Evolutionary conservation across 2,797 vertebrate genomes (phyloP), one percentile per base, ranked within the genome.

Genomic region (Typhlichthys eigenmanni): DNA sequence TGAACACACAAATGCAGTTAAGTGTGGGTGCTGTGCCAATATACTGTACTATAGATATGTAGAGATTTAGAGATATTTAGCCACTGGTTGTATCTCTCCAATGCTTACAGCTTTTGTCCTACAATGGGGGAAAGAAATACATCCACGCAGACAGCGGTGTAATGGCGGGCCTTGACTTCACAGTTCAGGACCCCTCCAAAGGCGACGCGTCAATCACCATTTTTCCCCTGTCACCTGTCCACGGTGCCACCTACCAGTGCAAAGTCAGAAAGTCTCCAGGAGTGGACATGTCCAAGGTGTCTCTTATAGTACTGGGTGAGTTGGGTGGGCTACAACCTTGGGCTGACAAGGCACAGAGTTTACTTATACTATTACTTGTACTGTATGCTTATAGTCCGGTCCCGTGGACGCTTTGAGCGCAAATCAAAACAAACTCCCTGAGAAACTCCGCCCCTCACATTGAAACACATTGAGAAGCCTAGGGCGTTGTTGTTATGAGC

Each of bases 211-310:
- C 96, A 14, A 94, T 97, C 56, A 90, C 85, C n/a, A 89, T 98
- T 16, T 58, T 88, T 0, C 76, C 86, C 17, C 87, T 96, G 68
- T 87, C 91, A 0, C 76, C 87, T 0, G 78, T 80, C 0, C 93
- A 96, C 60, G 92, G 90, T 0, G 94, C 92, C 4, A 96, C 94
- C 13, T 98, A 95, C 53, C 94, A 95, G 83, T 97, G 96, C 65
- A 94, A 93, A 48, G 96, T 98, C 59, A 96, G 94, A 92, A 96
- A 95, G 66, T 90, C 93, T 13, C 96, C 95, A 0, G 93, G 92
- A 14, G 92, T 93, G 78, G 95, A 95, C 59, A 91, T 81, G 50
- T 87, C 78, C 5, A 95, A 93, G 73, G 85, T 95, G 76, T 90
- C 94, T 0, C 86, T 98, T 72, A 87, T 92, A 0, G 94, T 97